Percentiles rank a stretch among this genome's conserved stretches.
These are phyloP conservation scores for Pantherophis alleghaniensis DNA, from an alignment of 2,797 vertebrate genomes.

Conservation along the genomic window DNA sequence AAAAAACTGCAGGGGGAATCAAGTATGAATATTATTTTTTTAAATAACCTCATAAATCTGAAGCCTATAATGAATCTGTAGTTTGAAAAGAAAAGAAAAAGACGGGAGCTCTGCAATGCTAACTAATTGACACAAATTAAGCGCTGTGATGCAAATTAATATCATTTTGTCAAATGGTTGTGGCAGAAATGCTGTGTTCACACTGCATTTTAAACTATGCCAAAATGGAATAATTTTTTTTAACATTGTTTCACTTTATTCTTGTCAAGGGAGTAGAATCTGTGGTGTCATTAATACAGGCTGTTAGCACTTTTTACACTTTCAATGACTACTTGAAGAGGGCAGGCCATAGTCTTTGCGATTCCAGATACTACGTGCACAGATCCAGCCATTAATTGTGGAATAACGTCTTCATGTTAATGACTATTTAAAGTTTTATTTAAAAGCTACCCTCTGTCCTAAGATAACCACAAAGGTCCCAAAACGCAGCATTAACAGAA, in stretches of 20 bases:
- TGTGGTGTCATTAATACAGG: not conserved
- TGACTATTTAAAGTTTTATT: not conserved
- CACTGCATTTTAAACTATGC: not conserved
- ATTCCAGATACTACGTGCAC: too few species aligned
- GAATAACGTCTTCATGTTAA: not conserved
- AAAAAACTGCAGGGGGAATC: not conserved
- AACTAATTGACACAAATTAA: slow-evolving; percentile 9
- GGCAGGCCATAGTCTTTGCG: not conserved
- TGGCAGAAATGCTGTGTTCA: slow-evolving; percentile 3
- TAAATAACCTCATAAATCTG: not conserved
- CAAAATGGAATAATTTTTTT: not conserved
- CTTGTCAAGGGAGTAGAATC: not conserved
- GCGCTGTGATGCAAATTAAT: not conserved
- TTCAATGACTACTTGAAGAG: not conserved
- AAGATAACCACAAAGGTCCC: not conserved
- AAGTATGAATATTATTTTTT: not conserved
- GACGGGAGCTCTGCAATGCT: not conserved
- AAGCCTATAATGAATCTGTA: not conserved
- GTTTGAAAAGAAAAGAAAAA: not conserved
- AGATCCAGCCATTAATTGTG: not conserved
- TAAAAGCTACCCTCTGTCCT: not conserved
- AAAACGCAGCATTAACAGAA: not conserved
- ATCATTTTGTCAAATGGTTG: slow-evolving; percentile 1
- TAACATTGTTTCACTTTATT: not conserved
- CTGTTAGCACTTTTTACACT: not conserved